A percentile compares a stretch with the other conserved stretches of the same genome.
phyloP scores from a whole-genome alignment of 2,888 invertebrate species.

The Capitulum mitella region DNA sequence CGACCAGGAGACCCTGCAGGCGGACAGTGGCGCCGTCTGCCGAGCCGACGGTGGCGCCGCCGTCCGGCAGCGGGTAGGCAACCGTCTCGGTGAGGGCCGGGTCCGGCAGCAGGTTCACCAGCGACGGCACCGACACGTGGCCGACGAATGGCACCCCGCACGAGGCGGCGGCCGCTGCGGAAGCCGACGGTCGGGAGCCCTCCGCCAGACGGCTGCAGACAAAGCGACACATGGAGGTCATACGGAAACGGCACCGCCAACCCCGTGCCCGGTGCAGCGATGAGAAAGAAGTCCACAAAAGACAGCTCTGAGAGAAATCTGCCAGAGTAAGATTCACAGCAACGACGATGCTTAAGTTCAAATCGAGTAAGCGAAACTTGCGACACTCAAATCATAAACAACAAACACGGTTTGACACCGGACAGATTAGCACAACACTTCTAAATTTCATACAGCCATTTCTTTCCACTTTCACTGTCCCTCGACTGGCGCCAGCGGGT shows the following conservation, averaged over 20 bases:
- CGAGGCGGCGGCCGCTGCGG: background rate
- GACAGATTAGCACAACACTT: too few relatives aligned
- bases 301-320: too few relatives aligned
- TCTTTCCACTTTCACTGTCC: too few relatives aligned
- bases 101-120: conserved; percentile 58
- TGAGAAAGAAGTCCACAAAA: too few relatives aligned
- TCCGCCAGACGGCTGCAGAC: background rate
- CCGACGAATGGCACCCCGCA: background rate
- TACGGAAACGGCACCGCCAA: too few relatives aligned
- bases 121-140: conserved; percentile 49
- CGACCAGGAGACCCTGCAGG: conserved; percentile 55
- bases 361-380: too few relatives aligned
- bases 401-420: too few relatives aligned
- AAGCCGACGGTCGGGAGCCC: background rate
- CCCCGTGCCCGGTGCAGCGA: too few relatives aligned
- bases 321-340: too few relatives aligned
- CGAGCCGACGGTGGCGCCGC: conserved; percentile 48
- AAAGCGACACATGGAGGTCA: background rate
- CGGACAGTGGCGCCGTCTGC: conserved; percentile 50
- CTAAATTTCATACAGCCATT: too few relatives aligned
- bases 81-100: conserved; percentile 56
- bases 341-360: too few relatives aligned
- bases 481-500: too few relatives aligned
- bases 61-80: conserved; percentile 50
- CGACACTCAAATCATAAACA: background rate